phyloP scores from a whole-genome alignment of 92 coral and sea anemone species.

The Parazoanthus atlanticus region DNA sequence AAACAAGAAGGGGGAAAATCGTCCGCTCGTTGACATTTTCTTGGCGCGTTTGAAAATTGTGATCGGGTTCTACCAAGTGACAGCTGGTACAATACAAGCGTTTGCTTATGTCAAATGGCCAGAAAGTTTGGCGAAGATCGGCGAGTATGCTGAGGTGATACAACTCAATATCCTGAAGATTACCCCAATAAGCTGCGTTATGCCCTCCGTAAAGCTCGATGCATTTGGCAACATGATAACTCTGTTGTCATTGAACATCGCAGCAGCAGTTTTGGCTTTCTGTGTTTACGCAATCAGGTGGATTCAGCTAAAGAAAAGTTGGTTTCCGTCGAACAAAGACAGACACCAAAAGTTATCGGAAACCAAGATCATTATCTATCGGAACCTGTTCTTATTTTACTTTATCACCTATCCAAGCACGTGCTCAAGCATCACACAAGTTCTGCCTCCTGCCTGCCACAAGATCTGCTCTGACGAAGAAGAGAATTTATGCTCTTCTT shows the following conservation, averaged over 20 bases:
- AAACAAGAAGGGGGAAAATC: conserved; percentile 37
- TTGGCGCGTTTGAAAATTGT: conserved; percentile 67
- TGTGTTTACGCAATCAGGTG: conserved; percentile 29
- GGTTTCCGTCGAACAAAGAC: not conserved
- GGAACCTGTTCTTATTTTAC: conserved; percentile 56
- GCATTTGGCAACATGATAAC: conserved; percentile 52
- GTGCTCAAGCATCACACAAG: conserved; percentile 57
- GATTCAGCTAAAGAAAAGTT: conserved; percentile 26
- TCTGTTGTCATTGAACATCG: conserved; percentile 35
- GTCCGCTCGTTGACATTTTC: conserved; percentile 57
- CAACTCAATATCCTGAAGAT: conserved; percentile 68
- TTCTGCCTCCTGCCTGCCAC: conserved; percentile 64
- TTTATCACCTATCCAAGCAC: conserved; percentile 70
- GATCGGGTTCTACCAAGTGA: conserved; percentile 66
- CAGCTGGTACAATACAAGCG: conserved; percentile 58
- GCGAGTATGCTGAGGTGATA: conserved; percentile 58
- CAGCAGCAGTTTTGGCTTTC: conserved; percentile 36
- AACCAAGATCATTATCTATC: conserved; percentile 43
- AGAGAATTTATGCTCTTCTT: conserved; percentile 44
- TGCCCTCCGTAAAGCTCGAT: conserved; percentile 47
- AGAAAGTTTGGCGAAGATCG: conserved; percentile 48
- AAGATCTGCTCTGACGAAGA: conserved; percentile 50
- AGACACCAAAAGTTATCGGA: conserved; percentile 16
- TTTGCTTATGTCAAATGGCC: conserved; percentile 77
- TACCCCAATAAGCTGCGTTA: conserved; percentile 66